phyloP scores from a whole-genome alignment of 2,113 vertebrate species.

The Chinchilla lanigera region DNA sequence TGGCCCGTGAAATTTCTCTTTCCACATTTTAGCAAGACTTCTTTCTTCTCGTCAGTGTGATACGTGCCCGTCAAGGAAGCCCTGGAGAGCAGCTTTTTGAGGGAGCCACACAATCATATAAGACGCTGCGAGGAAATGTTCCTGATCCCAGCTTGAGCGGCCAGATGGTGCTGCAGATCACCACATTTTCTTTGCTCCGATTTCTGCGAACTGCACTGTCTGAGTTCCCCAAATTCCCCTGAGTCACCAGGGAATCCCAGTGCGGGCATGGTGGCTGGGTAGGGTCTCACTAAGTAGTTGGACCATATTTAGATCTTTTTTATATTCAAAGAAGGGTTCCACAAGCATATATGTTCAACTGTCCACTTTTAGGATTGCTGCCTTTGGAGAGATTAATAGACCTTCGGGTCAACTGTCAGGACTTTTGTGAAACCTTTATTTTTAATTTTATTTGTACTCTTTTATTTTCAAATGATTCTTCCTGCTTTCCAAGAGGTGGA shows the following conservation, averaged over 20 bases:
- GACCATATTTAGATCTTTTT: background rate
- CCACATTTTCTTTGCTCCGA: accelerated
- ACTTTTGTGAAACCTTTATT: background rate
- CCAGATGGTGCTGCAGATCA: background rate
- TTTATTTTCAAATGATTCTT: slow-evolving; percentile 23
- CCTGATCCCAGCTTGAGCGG: accelerated
- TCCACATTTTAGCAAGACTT: background rate
- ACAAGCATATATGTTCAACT: background rate
- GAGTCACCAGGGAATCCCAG: background rate
- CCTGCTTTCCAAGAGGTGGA: background rate
- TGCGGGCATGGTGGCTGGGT: background rate
- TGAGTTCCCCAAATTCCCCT: background rate
- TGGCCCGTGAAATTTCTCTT: background rate
- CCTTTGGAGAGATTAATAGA: background rate
- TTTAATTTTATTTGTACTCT: background rate
- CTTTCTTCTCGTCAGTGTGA: background rate
- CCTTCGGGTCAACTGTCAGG: background rate
- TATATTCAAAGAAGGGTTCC: background rate
- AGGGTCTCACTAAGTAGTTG: background rate
- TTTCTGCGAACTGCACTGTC: background rate
- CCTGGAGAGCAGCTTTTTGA: background rate
- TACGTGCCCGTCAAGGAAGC: background rate
- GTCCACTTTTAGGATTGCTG: background rate
- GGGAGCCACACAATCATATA: background rate
- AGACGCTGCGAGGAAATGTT: background rate